These are phyloP conservation scores for Clistopyga incitator DNA, from an alignment of 2,888 invertebrate species.

Conservation along the genomic window DNA sequence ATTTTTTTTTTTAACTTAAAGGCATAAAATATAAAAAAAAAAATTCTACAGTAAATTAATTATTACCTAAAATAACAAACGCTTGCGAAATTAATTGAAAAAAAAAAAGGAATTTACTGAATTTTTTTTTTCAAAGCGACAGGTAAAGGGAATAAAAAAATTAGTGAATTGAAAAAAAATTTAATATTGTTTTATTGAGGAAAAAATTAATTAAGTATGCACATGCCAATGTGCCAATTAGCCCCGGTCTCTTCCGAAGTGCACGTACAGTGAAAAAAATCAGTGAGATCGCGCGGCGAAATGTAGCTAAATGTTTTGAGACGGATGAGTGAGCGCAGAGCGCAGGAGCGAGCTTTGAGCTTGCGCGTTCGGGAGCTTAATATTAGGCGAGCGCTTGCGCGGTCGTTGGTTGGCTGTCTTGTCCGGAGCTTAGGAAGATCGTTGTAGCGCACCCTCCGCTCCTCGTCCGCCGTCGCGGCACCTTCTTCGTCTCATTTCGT, in stretches of 20 bases:
- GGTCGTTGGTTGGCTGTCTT: background rate
- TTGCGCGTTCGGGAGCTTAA: constrained; percentile 37
- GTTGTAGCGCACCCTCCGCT: constrained; percentile 24
- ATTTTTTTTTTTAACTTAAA: too few relatives aligned
- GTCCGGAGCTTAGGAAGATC: constrained; percentile 59
- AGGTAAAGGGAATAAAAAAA: too few relatives aligned
- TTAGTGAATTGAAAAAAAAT: too few relatives aligned
- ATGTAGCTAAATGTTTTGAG: background rate
- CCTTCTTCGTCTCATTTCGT: constrained; percentile 52
- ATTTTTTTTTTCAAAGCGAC: too few relatives aligned
- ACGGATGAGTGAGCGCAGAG: constrained; percentile 3
- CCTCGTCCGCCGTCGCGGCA: constrained; percentile 39
- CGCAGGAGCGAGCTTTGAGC: constrained; percentile 35
- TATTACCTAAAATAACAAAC: too few relatives aligned
- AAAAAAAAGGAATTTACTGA: too few relatives aligned
- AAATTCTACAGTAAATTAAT: too few relatives aligned
- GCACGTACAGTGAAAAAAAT: background rate
- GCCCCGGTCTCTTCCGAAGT: background rate
- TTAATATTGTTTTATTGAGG: too few relatives aligned
- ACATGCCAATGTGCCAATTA: too few relatives aligned
- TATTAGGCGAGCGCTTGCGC: constrained; percentile 22
- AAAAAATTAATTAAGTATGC: too few relatives aligned
- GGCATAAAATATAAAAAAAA: too few relatives aligned
- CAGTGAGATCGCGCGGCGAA: background rate
- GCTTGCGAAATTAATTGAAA: too few relatives aligned